Conservation (phyloP, 2,113 vertebrate species). For the Hippocampus abdominalis region DNA sequence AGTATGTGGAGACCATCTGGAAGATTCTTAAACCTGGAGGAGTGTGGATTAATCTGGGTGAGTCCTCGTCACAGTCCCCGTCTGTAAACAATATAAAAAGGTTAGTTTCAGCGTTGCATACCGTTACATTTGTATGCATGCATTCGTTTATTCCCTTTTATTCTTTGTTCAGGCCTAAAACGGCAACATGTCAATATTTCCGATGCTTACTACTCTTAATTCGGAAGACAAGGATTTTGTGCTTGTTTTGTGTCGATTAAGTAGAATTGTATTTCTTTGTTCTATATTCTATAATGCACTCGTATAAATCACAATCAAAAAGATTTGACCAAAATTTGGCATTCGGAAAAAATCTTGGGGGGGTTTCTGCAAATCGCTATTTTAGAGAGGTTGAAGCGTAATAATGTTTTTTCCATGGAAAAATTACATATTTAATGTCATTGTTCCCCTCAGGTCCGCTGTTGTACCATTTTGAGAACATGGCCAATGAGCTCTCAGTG, state of each 20-base stretch:
- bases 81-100: neutral
- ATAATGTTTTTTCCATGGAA: neutral
- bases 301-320: neutral
- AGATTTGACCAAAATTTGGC: neutral
- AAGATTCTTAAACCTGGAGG: conserved; percentile 97
- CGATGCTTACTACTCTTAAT: neutral
- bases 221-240: neutral
- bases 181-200: neutral
- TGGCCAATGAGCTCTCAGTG: conserved; percentile 96
- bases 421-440: neutral
- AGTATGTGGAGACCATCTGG: conserved; percentile 98
- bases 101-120: neutral
- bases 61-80: conserved; percentile 43
- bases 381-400: neutral
- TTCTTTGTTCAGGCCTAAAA: neutral
- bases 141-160: neutral
- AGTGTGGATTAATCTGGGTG: conserved; percentile 98
- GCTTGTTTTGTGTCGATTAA: neutral
- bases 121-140: neutral
- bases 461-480: conserved; percentile 96
- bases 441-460: conserved; percentile 80
- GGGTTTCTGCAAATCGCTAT: neutral
- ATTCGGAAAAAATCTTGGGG: no score
- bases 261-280: neutral
- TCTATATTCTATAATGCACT: neutral